Conservation (phyloP, 92 coral and sea anemone genomes). For the Bergia sp. region DNA sequence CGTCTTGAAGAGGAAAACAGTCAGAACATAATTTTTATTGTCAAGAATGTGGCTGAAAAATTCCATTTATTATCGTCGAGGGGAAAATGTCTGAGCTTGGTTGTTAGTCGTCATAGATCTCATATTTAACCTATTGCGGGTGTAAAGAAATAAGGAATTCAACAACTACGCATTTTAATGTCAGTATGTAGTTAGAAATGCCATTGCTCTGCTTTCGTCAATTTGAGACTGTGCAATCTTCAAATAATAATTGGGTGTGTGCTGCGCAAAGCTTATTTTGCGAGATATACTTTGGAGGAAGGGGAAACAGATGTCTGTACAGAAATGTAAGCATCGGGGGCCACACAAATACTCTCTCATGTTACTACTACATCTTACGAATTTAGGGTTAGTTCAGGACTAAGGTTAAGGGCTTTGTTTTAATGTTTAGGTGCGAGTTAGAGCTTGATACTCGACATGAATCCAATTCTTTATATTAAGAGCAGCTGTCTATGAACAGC, state of each 20-base stretch:
- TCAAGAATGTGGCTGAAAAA: no score
- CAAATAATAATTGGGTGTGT: no score
- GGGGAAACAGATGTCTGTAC: background rate
- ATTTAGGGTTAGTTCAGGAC: background rate
- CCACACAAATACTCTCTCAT: background rate
- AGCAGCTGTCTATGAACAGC: no score
- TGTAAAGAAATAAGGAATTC: no score
- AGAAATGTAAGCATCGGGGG: background rate
- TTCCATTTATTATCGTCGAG: background rate
- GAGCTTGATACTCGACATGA: background rate
- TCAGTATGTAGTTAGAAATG: background rate
- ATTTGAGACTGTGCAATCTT: background rate
- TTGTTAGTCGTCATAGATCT: background rate
- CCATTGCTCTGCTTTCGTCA: background rate
- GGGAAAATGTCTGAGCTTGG: background rate
- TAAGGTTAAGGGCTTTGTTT: background rate
- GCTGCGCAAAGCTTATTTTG: background rate
- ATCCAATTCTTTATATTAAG: background rate
- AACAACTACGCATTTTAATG: background rate
- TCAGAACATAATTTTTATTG: background rate
- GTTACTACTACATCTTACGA: no score
- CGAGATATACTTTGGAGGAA: background rate
- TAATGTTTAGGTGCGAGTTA: background rate
- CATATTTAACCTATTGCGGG: background rate
- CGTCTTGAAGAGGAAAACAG: background rate